These are phyloP conservation scores for Melospiza melodia DNA, from an alignment of 2,113 vertebrate genomes.

Conservation along the genomic window DNA sequence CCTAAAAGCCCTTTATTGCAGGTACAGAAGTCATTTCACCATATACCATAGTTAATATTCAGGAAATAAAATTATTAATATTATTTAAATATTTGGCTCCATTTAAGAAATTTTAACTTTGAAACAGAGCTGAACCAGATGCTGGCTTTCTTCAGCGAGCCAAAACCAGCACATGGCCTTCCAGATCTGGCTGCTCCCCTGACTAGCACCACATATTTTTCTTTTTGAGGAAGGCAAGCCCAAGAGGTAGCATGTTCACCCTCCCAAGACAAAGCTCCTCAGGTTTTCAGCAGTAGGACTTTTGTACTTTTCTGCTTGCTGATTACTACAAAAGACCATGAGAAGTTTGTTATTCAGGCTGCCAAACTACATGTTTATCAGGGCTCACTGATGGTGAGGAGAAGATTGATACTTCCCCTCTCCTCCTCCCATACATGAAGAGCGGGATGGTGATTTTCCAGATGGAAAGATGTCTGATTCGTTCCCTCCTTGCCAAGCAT, in stretches of 20 bases:
- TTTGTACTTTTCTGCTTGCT: not conserved
- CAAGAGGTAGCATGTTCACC: not conserved
- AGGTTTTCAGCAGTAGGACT: not conserved
- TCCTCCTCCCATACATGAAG: not conserved
- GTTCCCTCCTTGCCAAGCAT: not conserved
- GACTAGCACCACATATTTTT: slow-evolving; percentile 1
- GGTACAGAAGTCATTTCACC: slow-evolving; percentile 26
- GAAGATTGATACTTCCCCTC: not conserved
- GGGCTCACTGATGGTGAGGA: not conserved
- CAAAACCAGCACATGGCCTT: slow-evolving; percentile 42
- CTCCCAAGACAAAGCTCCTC: not conserved
- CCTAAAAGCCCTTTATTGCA: slow-evolving; percentile 25
- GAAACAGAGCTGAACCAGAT: slow-evolving; percentile 45
- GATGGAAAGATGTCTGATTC: not conserved
- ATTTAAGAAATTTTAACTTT: slow-evolving; percentile 36
- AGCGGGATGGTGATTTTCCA: not conserved
- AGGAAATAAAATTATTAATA: slow-evolving; percentile 60
- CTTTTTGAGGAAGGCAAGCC: not conserved
- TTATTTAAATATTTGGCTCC: slow-evolving; percentile 55
- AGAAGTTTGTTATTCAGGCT: not conserved
- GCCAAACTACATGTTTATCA: not conserved
- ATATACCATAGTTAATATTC: slow-evolving; percentile 15
- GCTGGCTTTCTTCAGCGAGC: slow-evolving; percentile 13
- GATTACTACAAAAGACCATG: not conserved
- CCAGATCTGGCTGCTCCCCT: not conserved